Conservation (phyloP, 2,113 vertebrate genomes). For the Psammodynastes pulverulentus region DNA sequence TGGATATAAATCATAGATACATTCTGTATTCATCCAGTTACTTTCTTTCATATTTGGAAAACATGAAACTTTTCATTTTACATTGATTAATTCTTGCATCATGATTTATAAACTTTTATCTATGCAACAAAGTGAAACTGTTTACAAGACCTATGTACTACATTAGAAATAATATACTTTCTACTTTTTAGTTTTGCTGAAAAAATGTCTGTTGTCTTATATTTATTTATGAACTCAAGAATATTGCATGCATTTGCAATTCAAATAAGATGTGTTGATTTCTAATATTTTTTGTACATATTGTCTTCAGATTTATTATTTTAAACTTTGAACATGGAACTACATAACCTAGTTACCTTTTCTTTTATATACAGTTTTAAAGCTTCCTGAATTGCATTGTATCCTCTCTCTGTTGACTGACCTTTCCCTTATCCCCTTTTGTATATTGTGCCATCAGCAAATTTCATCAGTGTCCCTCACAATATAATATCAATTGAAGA, state of each 20-base stretch:
- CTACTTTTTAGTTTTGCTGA: not conserved
- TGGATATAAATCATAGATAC: not conserved
- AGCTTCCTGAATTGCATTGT: conserved; percentile 6
- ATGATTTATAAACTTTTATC: conserved; percentile 3
- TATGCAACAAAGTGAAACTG: not conserved
- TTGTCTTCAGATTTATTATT: not conserved
- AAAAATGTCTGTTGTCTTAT: not conserved
- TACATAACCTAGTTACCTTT: conserved; percentile 1
- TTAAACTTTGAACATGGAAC: not conserved
- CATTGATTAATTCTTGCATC: conserved; percentile 10
- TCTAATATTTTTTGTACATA: not conserved
- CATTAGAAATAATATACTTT: not conserved
- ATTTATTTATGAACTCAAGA: not conserved
- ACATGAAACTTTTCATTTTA: not conserved
- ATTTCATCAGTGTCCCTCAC: conserved; percentile 21
- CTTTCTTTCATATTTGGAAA: not conserved
- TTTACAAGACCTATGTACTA: not conserved
- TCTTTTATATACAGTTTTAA: not conserved
- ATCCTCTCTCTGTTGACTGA: conserved; percentile 10
- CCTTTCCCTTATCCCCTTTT: conserved; percentile 15
- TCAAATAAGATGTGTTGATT: not conserved
- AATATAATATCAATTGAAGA: conserved; percentile 19
- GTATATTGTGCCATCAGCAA: conserved; percentile 24
- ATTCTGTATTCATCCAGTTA: not conserved
- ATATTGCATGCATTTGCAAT: not conserved